Base-by-base conservation (phyloP, 2,888 invertebrate species). In the Monochamus alternatus region DNA sequence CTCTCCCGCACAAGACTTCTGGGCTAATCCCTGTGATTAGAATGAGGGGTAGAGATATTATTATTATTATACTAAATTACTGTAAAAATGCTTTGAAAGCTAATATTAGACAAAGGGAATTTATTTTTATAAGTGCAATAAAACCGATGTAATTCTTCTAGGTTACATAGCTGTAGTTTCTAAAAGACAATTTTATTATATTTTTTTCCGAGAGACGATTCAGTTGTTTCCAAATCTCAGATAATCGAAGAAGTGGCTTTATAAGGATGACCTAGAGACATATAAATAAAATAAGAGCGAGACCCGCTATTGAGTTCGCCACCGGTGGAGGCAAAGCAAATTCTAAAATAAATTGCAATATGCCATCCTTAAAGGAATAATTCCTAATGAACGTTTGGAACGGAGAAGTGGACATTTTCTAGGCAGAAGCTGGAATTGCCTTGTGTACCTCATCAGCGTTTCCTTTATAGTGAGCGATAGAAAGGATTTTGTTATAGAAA, bases 161-260 rank as follows among this genome's bases (percentile, higher is more conserved):
- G 38, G 38, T 38, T 38, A 38, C 38, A 7, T 38, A 38, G 7
- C n/a, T 7, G 7, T 55, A 55, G 55, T 7, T 55, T 22, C n/a
- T 22, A 55, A 47, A 22, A 55, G 55, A 2, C 55, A 14, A 55
- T 55, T 14, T 22, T 55, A 55, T 55, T n/a, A 55, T 55, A 7
- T 22, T 55, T 55, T 55, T n/a, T 55, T 55, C 55, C 55, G 14
- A 14, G n/a, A 55, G 55, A 22, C 55, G 55, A 55, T 55, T 14
- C 55, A 22, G 55, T 55, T 55, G 22, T 55, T 55, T 55, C 55
- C 55, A 55, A 55, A 55, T 55, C 55, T 55, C 55, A 22, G 55
- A 55, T 55, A 55, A 55, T 55, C 55, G 55, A 55, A 55, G 3
- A 55, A 55, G 55, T 55, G 14, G 55, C 55, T 55, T n/a, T 55